Base-by-base conservation (phyloP, 2,797 vertebrate genomes). In the Danio tinwini region DNA sequence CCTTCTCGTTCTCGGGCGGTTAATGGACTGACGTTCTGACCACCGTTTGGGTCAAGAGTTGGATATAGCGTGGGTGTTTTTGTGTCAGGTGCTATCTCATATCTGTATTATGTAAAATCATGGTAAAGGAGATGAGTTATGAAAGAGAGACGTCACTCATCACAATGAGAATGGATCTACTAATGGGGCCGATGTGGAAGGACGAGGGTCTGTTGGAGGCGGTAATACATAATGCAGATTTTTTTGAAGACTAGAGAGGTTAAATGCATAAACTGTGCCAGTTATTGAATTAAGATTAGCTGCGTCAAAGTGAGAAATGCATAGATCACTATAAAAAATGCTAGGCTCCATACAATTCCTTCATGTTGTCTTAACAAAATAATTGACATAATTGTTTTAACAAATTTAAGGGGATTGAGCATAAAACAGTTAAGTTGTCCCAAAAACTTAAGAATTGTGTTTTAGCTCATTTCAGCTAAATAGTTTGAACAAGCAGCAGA, bases 1-100 rank as follows among this genome's bases (percentile, higher is more conserved):
- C 56, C 50, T 13, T n/a, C 55, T 7, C 59, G n/a, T 82, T 44
- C 37, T 42, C 76, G 8, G n/a, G n/a, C 55, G 62, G 56, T 58
- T 83, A 83, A 83, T 83, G 81, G 76, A 79, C 58, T 83, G 81
- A 79, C 81, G 56, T 67, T 7, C 73, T 70, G 71, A 83, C 71
- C 81, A 5, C 0, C 42, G 3, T 40, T 63, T 83, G 71, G 67
- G 71, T 68, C 12, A 69, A 79, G 64, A 50, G 64, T 12, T 2
- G 44, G 39, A 63, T 40, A 29, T 29, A 63, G 49, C 7, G 64
- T 62, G 10, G 40, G 56, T 70, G 53, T 74, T 70, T 68, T 21
- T 63, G n/a, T 56, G 45, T 47, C 68, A 45, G 59, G 67, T 71
- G 55, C 45, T 56, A 76, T 16, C 10, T 56, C 5, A 7, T 37